Conservation (phyloP, 2,797 vertebrate species). For the Diceros bicornis region DNA sequence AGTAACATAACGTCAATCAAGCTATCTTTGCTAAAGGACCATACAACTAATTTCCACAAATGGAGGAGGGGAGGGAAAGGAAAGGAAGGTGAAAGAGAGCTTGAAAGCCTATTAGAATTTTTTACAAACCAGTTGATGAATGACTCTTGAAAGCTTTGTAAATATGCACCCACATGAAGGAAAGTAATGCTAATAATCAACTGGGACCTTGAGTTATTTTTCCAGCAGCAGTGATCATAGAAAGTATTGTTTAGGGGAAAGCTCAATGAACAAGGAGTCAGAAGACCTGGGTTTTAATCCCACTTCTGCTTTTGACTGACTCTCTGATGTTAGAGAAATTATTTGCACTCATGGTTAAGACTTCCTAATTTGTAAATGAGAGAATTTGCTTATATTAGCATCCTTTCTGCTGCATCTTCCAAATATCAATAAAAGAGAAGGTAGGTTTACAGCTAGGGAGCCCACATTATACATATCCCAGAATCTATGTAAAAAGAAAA, state of each 20-base stretch:
- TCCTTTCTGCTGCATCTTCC: background rate
- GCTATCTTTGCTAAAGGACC: conserved; percentile 52
- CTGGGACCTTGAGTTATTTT: background rate
- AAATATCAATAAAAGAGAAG: background rate
- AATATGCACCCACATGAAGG: background rate
- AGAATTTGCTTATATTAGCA: background rate
- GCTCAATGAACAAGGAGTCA: background rate
- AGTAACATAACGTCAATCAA: conserved; percentile 60
- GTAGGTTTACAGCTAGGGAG: background rate
- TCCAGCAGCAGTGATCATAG: background rate
- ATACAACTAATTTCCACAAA: conserved; percentile 22
- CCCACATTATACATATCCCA: background rate
- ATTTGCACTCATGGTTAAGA: background rate
- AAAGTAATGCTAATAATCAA: background rate
- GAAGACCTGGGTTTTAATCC: background rate
- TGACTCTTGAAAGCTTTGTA: conserved; percentile 34
- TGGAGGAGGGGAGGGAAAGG: too few species aligned
- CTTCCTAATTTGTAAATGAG: conserved; percentile 37
- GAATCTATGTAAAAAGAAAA: background rate
- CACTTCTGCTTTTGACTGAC: background rate
- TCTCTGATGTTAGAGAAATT: background rate
- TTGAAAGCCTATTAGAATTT: background rate
- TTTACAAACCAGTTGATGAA: background rate
- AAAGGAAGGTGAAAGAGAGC: background rate
- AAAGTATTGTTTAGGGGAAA: background rate